phyloP scores from a whole-genome alignment of 2,113 vertebrate species.

The Gila orcuttii region DNA sequence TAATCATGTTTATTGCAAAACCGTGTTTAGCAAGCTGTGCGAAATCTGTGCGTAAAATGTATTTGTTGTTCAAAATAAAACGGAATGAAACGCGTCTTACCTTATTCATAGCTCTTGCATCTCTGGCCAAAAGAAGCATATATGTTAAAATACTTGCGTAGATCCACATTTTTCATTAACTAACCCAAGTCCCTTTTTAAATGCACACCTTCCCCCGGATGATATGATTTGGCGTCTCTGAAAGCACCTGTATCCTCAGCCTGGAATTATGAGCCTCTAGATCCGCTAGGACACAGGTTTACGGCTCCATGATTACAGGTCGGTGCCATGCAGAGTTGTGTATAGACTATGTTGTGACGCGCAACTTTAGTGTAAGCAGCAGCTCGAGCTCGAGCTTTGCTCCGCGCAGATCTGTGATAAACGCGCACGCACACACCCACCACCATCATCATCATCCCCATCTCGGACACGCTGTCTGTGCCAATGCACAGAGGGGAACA shows the following conservation, averaged over 20 bases:
- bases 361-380: no score
- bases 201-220: background rate
- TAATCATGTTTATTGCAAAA: background rate
- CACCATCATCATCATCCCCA: no score
- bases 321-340: constrained; percentile 22
- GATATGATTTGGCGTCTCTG: background rate
- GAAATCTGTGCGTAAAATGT: background rate
- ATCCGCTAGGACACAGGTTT: constrained; percentile 6
- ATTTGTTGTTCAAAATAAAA: background rate
- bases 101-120: constrained; percentile 71
- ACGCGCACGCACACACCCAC: constrained; percentile 8
- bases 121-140: constrained; percentile 66
- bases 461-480: background rate
- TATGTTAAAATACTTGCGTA: constrained; percentile 66
- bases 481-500: background rate
- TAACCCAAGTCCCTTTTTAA: background rate
- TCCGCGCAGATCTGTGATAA: constrained; percentile 6
- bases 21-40: background rate
- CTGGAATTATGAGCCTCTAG: background rate
- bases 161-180: constrained; percentile 71
- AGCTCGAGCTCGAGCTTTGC: background rate
- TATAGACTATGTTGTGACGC: constrained; percentile 13
- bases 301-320: constrained; percentile 11
- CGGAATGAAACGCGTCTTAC: constrained; percentile 56
- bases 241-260: constrained; percentile 38